A percentile compares a stretch with the other conserved stretches of the same genome.
These are phyloP conservation scores for Tenthredo notha DNA, from an alignment of 2,888 invertebrate genomes.

Conservation along the genomic window DNA sequence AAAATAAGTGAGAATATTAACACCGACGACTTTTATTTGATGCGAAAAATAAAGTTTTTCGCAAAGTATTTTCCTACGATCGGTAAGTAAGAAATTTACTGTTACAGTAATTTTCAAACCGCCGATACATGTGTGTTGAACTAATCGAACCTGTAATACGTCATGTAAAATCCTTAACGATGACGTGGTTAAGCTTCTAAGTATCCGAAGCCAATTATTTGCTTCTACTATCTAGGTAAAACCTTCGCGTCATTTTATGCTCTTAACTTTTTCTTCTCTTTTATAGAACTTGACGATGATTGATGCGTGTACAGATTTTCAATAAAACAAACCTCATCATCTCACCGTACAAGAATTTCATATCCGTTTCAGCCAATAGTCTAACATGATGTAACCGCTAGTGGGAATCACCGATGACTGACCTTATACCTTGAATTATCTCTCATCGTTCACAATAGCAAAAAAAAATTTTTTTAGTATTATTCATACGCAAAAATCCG, in stretches of 20 bases:
- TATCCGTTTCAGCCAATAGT: neutral
- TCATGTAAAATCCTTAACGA: slow-evolving; percentile 19
- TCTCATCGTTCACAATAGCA: neutral
- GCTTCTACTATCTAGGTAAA: neutral
- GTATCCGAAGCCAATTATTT: slow-evolving; percentile 4
- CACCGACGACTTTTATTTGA: neutral
- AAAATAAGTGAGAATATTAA: neutral
- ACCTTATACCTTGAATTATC: slow-evolving; percentile 35
- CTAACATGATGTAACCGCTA: slow-evolving; percentile 23
- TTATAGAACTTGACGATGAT: neutral
- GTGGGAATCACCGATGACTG: slow-evolving; percentile 43
- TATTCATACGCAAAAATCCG: neutral
- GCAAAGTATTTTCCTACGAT: neutral
- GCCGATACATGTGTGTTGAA: neutral
- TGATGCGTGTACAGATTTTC: neutral
- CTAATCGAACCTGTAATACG: neutral
- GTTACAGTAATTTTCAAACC: neutral
- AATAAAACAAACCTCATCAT: neutral
- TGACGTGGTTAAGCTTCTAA: neutral
- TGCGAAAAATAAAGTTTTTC: neutral
- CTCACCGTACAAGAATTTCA: neutral
- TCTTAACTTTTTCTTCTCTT: neutral
- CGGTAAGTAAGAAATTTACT: slow-evolving; percentile 14
- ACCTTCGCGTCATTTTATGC: neutral
- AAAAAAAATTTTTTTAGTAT: neutral